phyloP scores from a whole-genome alignment of 2,113 vertebrate genomes.

The Oxyura jamaicensis region DNA sequence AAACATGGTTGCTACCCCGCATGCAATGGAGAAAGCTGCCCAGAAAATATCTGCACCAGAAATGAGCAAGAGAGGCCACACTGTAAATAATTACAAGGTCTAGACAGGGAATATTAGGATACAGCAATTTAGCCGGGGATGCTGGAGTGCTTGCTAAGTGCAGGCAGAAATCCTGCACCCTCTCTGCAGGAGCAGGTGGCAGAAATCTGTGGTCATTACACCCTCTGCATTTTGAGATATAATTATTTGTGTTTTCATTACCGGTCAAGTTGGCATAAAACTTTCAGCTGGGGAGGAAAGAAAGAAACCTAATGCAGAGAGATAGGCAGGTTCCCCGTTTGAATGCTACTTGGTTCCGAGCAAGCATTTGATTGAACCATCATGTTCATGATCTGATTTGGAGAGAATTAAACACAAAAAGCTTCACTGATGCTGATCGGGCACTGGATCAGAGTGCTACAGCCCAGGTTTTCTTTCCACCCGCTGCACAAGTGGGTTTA shows the following conservation, averaged over 20 bases:
- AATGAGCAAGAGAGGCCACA: not conserved
- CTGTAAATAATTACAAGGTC: not conserved
- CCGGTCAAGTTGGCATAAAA: not conserved
- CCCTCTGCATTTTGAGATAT: not conserved
- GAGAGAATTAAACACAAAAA: not conserved
- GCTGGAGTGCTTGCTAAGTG: not conserved
- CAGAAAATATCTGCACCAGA: not conserved
- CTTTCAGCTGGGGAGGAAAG: not conserved
- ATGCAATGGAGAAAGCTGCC: not conserved
- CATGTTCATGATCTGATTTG: not conserved
- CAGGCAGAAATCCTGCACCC: not conserved
- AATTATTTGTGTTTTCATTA: not conserved
- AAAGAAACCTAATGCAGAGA: not conserved
- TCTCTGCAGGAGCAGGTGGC: not conserved
- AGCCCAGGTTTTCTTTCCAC: not conserved
- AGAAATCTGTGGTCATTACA: not conserved
- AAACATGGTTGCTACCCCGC: not conserved
- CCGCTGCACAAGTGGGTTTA: not conserved
- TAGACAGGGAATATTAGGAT: not conserved
- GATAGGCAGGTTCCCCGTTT: not conserved
- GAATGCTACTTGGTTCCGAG: not conserved
- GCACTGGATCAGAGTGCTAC: not conserved
- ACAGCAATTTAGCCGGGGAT: not conserved
- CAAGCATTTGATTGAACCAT: not conserved
- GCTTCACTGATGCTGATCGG: rapidly evolving